Base-by-base conservation (phyloP, 2,888 invertebrate genomes). In the Philopedon plagiatum region DNA sequence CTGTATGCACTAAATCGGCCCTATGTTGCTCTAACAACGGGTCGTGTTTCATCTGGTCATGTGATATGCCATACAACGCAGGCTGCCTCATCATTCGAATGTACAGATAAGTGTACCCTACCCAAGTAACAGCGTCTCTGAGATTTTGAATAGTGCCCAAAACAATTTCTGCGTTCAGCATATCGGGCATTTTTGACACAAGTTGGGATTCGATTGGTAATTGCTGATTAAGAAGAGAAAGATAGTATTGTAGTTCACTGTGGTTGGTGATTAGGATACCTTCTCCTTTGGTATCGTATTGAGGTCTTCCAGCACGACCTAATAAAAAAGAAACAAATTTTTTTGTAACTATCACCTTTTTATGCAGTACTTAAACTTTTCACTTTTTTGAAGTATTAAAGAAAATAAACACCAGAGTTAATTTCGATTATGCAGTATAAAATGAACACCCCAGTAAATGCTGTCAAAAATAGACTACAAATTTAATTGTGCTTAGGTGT, bases 211-310 rank as follows among this genome's bases (percentile, higher is more conserved):
- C 99, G 63, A 99, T 97, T 0, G 99, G 99, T 76, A 99, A 87
- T 83, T 99, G 99, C 84, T 99, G 99, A 87, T 99, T 99, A 76
- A 99, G 89, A 13, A 99, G 88, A 0, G 98, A 99, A 19, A 99
- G 87, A 86, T 99, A 99, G 86, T 98, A 99, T 81, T 99, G 98
- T 7, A 99, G 90, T 86, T 99, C 99, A 75, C 96, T 96, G 87
- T 99, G 99, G 85, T 99, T 99, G 0, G 99, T 99, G 63, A 99
- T 98, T 34, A 99, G 89, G 80, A 99, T 98, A 69, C 99, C 91
- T 86, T 96, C 95, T 71, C 97, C 99, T 87, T 98, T 97, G 0
- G 96, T 97, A 83, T 99, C 99, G 85, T 98, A 99, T 87, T 98
- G 98, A 0, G 99, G 99, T 18, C 99, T 90, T 71, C 99, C 99